Percentiles rank a stretch among this genome's conserved stretches.
Evolutionary conservation across 2,888 invertebrate species (phyloP).

Genomic region (Pelosia muscerda): DNA sequence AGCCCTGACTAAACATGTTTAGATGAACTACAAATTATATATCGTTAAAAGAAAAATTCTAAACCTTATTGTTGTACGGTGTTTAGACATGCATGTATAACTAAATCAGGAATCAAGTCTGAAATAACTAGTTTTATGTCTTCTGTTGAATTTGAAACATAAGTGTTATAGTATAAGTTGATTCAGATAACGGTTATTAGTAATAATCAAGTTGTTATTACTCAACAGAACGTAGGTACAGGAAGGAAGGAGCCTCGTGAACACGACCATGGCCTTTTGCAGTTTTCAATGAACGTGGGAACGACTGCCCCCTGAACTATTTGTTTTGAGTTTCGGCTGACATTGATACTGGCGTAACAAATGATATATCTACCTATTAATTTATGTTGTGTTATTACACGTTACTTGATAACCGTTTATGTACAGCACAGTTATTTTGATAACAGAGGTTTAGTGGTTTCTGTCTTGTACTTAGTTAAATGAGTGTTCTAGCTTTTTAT

Average conservation of each 20-base stretch:
- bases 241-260: constrained; percentile 64
- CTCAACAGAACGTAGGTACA: constrained; percentile 26
- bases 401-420: constrained; percentile 9
- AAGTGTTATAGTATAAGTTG: constrained; percentile 18
- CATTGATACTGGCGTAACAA: constrained; percentile 20
- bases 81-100: too few species aligned
- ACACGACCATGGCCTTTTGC: constrained; percentile 63
- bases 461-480: constrained; percentile 2
- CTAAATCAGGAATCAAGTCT: too few species aligned
- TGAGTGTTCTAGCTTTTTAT: background rate
- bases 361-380: constrained; percentile 18
- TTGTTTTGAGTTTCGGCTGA: constrained; percentile 26
- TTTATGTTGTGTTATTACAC: constrained; percentile 13
- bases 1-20: too few species aligned
- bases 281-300: constrained; percentile 51
- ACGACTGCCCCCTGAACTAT: constrained; percentile 53
- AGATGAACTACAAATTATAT: too few species aligned
- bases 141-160: background rate
- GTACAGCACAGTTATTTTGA: background rate
- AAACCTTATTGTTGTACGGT: too few species aligned
- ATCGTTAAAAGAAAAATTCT: too few species aligned
- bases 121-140: too few species aligned
- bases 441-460: background rate
- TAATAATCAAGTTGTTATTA: constrained; percentile 13
- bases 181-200: constrained; percentile 37